Evolutionary conservation across 2,797 vertebrate genomes (phyloP).

Genomic region (Taeniopygia guttata): DNA sequence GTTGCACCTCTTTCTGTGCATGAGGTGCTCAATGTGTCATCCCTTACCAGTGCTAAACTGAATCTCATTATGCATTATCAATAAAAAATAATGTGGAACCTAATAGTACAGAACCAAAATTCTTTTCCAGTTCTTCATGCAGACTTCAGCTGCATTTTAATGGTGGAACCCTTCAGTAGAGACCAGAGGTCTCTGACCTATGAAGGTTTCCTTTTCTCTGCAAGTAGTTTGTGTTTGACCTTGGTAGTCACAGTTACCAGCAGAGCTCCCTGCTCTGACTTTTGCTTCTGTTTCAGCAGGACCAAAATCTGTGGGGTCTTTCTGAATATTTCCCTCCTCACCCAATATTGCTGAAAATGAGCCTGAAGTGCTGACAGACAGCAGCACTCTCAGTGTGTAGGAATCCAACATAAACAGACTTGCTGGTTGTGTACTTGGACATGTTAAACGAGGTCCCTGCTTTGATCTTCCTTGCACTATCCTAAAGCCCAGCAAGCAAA

Average conservation of each 20-base stretch:
- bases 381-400: constrained; percentile 15
- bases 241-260: not conserved
- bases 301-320: not conserved
- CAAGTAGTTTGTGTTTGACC: not conserved
- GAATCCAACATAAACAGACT: constrained; percentile 67
- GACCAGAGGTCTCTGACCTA: not conserved
- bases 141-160: not conserved
- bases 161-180: not conserved
- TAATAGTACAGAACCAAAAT: not conserved
- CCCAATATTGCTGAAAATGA: constrained; percentile 47
- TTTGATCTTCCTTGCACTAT: constrained; percentile 60
- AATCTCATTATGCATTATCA: not conserved
- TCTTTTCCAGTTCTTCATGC: not conserved
- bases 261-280: not conserved
- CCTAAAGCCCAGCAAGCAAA: constrained; percentile 55
- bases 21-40: not conserved
- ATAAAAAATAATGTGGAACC: not conserved
- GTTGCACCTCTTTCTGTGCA: not conserved
- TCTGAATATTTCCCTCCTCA: constrained; percentile 21
- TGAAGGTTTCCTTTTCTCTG: not conserved
- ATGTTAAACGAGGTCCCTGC: constrained; percentile 48
- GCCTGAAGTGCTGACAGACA: constrained; percentile 56
- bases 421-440: constrained; percentile 58
- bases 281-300: not conserved
- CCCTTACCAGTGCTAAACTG: not conserved